Evolutionary conservation across 2,113 vertebrate genomes (phyloP), one percentile per base, ranked within the genome.

Genomic region (Cariama cristata): DNA sequence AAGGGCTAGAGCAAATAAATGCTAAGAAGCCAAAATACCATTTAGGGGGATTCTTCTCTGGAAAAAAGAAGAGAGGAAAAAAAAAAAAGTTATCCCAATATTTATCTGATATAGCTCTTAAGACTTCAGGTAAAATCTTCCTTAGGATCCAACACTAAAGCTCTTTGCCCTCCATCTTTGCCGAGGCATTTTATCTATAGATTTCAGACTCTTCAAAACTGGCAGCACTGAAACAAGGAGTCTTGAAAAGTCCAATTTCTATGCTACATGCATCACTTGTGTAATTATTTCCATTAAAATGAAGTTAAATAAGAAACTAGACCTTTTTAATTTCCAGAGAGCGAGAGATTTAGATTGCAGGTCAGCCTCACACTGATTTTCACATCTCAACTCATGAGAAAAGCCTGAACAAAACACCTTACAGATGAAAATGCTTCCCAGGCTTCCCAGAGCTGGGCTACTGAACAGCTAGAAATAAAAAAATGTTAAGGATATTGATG

Each of bases 61-160:
- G 5, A 7, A 66, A 56, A 53, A 59, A n/a, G 17, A 52, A 17
- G 12, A 3, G 1, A 2, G 4, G 1, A 1, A 4, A 11, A 28
- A 6, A 9, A 35, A 11, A 12, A 13, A 40, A 21, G 2, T 14
- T 2, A 81, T 63, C 3, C 4, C 42, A n/a, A 47, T 8, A 28
- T 50, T 72, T 55, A 30, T 44, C 38, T 76, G 44, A 86, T 60
- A 26, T 6, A 50, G 8, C 3, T 67, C 30, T n/a, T 45, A 74
- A 59, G n/a, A 38, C 6, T 71, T 85, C 24, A 53, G 2, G 21
- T 40, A 18, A 69, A 79, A 50, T 63, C 17, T 59, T 71, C 14
- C 17, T 79, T 59, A 20, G 30, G 23, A 64, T 68, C 12, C 21
- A 58, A 17, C 26, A 14, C 1, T 12, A 28, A 79, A 92, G 14